phyloP scores from a whole-genome alignment of 1,140 invertebrate species.

The Kradibia gibbosae region DNA sequence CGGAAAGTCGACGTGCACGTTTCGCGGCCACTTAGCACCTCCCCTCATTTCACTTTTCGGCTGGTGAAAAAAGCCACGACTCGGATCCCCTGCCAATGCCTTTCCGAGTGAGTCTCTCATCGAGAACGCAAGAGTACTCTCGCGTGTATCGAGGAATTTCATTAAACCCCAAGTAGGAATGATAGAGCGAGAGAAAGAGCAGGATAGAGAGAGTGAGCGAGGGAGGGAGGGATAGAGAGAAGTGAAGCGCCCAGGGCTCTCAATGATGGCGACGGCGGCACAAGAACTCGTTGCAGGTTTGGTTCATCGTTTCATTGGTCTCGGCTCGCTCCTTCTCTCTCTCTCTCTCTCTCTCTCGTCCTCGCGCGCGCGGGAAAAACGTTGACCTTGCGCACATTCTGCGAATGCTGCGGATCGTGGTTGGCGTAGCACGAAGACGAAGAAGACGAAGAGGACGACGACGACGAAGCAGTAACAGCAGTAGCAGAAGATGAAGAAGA shows the following conservation, averaged over 20 bases:
- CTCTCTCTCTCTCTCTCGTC: background rate
- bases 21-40: conserved; percentile 3
- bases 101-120: background rate
- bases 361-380: conserved; percentile 48
- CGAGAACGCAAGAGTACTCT: background rate
- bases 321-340: background rate
- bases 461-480: too few relatives aligned
- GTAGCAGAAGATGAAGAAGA: background rate
- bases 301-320: conserved; percentile 32
- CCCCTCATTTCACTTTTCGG: background rate
- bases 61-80: background rate
- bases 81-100: background rate
- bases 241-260: conserved; percentile 25
- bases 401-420: conserved; percentile 17
- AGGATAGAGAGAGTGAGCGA: background rate
- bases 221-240: background rate
- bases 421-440: conserved; percentile 7
- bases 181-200: background rate
- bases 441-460: background rate
- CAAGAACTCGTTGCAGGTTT: conserved; percentile 29
- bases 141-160: conserved; percentile 3
- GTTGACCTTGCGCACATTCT: conserved; percentile 50
- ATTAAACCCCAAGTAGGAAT: conserved; percentile 9
- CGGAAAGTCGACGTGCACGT: conserved; percentile 1
- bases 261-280: conserved; percentile 8